Evolutionary conservation across 2,113 vertebrate genomes (phyloP).

Genomic region (Microcebus lehilahytsara): DNA sequence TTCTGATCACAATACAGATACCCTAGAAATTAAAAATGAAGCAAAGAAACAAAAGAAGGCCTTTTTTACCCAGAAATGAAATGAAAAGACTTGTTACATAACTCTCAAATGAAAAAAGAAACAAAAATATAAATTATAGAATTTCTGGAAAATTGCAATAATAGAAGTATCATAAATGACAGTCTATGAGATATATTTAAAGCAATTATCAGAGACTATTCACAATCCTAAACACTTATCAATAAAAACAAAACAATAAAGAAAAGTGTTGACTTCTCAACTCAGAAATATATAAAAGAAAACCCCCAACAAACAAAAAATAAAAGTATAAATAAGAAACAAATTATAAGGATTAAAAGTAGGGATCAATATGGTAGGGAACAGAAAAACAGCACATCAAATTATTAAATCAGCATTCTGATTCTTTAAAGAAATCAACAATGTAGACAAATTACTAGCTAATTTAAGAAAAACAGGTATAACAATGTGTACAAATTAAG

Average conservation of each 20-base stretch:
- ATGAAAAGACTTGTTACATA: neutral
- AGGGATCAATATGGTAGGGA: neutral
- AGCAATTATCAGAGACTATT: neutral
- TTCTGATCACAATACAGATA: neutral
- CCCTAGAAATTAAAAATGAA: neutral
- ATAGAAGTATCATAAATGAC: neutral
- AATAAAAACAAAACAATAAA: neutral
- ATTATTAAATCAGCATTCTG: neutral
- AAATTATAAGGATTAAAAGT: neutral
- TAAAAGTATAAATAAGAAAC: neutral
- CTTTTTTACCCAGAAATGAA: neutral
- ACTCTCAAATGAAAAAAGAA: neutral
- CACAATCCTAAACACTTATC: neutral
- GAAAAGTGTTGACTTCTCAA: neutral
- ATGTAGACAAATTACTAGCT: neutral
- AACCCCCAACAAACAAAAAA: neutral
- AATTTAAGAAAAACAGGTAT: conserved; percentile 31
- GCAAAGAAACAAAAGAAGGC: neutral
- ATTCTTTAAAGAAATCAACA: neutral
- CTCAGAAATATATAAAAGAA: neutral
- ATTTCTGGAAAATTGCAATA: neutral
- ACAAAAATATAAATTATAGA: neutral
- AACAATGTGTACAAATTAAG: neutral
- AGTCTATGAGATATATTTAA: neutral
- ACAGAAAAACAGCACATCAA: neutral